phyloP scores from a whole-genome alignment of 2,113 vertebrate species.

The Malurus melanocephalus region DNA sequence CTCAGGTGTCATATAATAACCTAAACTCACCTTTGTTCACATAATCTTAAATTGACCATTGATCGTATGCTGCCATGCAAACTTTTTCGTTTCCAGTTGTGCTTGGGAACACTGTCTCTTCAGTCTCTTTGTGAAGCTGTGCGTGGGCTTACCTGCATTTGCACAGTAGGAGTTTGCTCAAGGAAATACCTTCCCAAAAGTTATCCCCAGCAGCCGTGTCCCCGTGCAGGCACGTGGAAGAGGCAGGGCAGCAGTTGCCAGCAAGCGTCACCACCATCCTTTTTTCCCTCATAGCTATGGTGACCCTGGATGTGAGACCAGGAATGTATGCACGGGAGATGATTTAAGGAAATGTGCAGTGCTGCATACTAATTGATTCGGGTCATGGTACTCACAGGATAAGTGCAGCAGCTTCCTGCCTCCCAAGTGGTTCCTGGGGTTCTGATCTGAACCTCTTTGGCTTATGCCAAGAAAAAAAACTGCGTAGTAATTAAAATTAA shows the following conservation, averaged over 20 bases:
- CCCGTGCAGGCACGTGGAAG: not conserved
- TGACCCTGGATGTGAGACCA: constrained; percentile 2
- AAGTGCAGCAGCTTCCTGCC: constrained; percentile 23
- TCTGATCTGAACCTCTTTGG: constrained; percentile 1
- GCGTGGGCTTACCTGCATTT: not conserved
- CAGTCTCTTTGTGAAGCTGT: not conserved
- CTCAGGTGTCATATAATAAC: not conserved
- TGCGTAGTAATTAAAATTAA: not conserved
- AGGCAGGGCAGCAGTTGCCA: not conserved
- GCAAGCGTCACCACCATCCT: not conserved
- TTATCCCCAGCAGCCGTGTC: not conserved
- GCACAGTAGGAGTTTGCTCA: not conserved
- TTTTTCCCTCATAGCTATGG: constrained; percentile 14
- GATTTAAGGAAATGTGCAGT: constrained; percentile 14
- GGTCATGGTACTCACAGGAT: not conserved
- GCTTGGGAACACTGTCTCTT: rapidly evolving
- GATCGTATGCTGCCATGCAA: rapidly evolving
- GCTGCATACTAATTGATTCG: not conserved
- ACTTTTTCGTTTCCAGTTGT: not conserved
- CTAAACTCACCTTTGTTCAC: not conserved
- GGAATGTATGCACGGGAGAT: constrained; percentile 18
- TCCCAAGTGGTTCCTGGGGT: not conserved
- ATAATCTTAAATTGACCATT: not conserved
- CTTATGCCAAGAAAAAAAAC: not conserved
- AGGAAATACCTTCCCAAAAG: not conserved